Base-by-base conservation (phyloP, 2,888 invertebrate species). In the Trypoxylon attenuatum region DNA sequence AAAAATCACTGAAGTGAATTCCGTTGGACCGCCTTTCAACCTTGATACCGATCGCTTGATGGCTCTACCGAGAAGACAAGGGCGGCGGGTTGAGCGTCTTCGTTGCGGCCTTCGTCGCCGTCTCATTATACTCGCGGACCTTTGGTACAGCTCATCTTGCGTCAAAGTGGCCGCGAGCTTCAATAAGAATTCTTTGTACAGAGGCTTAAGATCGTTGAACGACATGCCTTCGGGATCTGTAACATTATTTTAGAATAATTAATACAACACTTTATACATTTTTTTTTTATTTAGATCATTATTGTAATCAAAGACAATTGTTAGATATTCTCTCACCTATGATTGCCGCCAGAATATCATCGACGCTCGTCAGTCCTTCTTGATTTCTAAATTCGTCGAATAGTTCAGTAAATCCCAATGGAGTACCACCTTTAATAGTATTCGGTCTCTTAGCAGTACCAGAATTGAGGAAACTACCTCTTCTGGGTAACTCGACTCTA, bases 141-240 rank as follows among this genome's bases (percentile, higher is more conserved):
- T 91, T 83, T 95, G 94, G 83, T 95, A 96, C 67, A 96, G 89
- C 87, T 96, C 96, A 82, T 96, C 96, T 88, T 96, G 95, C n/a
- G 96, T 96, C 61, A 96, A 88, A 0, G 96, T 96, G 0, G 96
- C 92, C 1, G 96, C 95, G 69, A 96, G 88, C 87, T 96, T 96
- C 29, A 96, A 87, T 46, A 96, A 88, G 83, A 96, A 95, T 87
- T 96, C 96, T 86, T 96, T 95, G 85, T 96, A 96, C 68, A 96
- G 94, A 41, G 96, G 96, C 86, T 96, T 96, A 64, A 96, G 89
- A 82, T 96, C 96, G 88, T 96, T 96, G 87, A 96, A 96, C 55
- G 95, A 95, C 96, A 96, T 96, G 62, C 96, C 96, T 85, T 96
- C 95, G 27, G 95, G 93, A 87, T 96, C 94, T 87, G 70, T 22